Base-by-base conservation (phyloP, 2,797 vertebrate genomes). In the Anguilla pacifica region DNA sequence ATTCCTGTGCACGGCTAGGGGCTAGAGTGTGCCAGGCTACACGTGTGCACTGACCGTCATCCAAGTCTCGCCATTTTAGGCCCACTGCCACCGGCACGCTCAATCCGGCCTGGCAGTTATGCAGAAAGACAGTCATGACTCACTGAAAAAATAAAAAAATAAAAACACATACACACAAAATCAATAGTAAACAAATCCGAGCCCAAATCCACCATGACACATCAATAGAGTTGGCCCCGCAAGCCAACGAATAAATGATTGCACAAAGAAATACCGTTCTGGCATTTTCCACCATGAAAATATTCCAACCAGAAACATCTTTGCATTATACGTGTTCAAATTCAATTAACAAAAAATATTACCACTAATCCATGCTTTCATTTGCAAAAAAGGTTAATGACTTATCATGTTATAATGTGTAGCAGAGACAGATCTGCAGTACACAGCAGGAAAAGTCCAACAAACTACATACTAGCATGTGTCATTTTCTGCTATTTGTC, bases 21-120 rank as follows among this genome's bases (percentile, higher is more conserved):
- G 2, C 31, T 19, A 7, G 46, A 28, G 17, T 46, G 70, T 88
- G 90, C 88, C 91, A 92, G 70, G 84, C 70, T 53, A 64, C 83
- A 55, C 28, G n/a, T 46, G 39, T 59, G 74, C 15, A n/a, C 6
- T 22, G 79, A 49, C 19, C 25, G 3, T 19, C 22, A n/a, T 82
- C 74, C 74, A 77, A 77, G 15, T 77, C 74, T 43, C 74, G 1
- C 35, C 19, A 43, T 6, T 43, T 77, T 43, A 77, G 74, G 74
- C 74, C 74, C 17, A 17, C 31, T 77, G 74, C 74, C 74, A 77
- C 74, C 22, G n/a, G 46, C 43, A 82, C 51, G 43, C 79, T 49
- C 79, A 49, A n/a, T 82, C 79, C 35, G 5, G 59, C 51, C 67
- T 86, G 85, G 74, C 67, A 77, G 51, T 74, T 25, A 86, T 86